phyloP scores from a whole-genome alignment of 2,888 invertebrate genomes.

The Syrista parreyssii region DNA sequence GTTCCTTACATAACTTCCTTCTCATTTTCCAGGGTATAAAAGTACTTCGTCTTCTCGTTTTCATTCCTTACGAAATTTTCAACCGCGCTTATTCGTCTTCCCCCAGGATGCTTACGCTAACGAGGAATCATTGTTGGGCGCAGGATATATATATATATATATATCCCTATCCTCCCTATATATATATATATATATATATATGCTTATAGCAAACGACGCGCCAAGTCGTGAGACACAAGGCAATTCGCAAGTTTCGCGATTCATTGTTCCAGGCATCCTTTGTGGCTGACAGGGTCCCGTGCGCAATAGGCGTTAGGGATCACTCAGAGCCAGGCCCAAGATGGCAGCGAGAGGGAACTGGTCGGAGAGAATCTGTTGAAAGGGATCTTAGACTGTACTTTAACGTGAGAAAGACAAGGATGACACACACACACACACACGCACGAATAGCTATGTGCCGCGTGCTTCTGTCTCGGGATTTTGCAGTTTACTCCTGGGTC shows the following conservation, averaged over 20 bases:
- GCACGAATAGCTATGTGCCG: neutral
- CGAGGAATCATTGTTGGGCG: neutral
- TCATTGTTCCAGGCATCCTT: neutral
- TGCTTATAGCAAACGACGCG: neutral
- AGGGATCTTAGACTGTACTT: neutral
- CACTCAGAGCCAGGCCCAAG: neutral
- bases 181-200: neutral
- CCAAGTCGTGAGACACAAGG: neutral
- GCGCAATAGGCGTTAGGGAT: neutral
- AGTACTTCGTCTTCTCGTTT: neutral
- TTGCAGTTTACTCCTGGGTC: neutral
- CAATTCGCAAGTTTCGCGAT: neutral
- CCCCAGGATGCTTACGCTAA: neutral
- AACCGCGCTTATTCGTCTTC: neutral
- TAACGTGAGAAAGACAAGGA: neutral
- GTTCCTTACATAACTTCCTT: neutral
- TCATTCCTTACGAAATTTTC: neutral
- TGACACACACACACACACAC: neutral
- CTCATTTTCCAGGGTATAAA: neutral
- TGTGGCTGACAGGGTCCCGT: neutral
- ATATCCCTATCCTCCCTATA: too few relatives aligned
- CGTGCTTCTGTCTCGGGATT: neutral
- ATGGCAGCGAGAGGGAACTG: neutral
- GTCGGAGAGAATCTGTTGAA: neutral
- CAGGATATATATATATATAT: neutral